Conservation (phyloP, 2,113 vertebrate species). For the Nipponia nippon region DNA sequence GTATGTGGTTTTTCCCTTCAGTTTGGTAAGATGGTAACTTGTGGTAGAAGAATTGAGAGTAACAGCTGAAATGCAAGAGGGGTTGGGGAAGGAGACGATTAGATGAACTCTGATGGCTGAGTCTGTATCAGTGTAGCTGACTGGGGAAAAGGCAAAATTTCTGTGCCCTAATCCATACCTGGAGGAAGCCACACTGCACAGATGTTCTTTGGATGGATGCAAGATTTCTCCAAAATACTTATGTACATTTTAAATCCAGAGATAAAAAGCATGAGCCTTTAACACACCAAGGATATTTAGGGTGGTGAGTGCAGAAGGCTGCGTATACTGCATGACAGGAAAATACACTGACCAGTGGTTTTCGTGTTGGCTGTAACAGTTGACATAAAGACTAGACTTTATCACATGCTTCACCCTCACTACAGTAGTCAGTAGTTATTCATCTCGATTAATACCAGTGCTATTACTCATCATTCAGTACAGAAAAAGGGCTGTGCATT, state of each 20-base stretch:
- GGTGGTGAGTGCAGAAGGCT: neutral
- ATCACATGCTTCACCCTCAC: neutral
- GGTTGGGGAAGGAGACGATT: neutral
- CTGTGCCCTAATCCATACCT: neutral
- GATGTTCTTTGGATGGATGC: neutral
- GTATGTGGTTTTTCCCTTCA: slow-evolving; percentile 64
- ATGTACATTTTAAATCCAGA: neutral
- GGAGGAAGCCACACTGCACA: neutral
- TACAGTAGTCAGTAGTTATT: neutral
- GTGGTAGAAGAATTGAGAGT: slow-evolving; percentile 55
- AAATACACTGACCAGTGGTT: neutral
- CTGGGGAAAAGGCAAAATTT: neutral
- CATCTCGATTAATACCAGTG: neutral
- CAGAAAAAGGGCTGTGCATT: neutral
- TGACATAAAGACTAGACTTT: neutral
- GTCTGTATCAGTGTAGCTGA: neutral
- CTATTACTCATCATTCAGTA: neutral
- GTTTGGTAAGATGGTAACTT: slow-evolving; percentile 45
- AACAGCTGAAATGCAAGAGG: slow-evolving; percentile 63
- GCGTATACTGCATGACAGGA: neutral
- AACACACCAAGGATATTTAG: neutral
- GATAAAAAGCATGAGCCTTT: neutral
- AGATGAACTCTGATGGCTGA: neutral
- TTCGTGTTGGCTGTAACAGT: neutral
- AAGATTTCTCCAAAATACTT: neutral